Conservation (phyloP, 2,797 vertebrate genomes). For the Microcaecilia unicolor region DNA sequence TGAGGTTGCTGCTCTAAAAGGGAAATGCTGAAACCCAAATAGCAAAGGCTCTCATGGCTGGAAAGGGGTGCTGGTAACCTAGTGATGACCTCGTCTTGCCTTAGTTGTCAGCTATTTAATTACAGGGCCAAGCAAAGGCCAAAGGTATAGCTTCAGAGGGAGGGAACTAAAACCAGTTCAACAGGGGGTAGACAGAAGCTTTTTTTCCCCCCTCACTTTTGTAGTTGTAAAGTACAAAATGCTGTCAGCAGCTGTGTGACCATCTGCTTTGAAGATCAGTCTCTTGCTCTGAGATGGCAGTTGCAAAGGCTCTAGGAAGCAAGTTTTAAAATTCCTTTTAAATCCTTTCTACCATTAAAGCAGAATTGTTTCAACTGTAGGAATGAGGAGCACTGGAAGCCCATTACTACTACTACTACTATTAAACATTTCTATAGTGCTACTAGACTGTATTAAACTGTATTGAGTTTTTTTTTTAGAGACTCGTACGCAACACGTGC, state of each 20-base stretch:
- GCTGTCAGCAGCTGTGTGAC: conserved; percentile 16
- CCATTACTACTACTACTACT: no score
- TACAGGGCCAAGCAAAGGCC: background rate
- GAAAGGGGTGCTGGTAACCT: background rate
- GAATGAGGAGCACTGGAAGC: no score
- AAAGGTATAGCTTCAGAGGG: conserved; percentile 17
- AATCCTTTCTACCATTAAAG: background rate
- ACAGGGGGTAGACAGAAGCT: background rate
- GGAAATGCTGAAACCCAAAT: background rate
- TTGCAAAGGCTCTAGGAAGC: background rate
- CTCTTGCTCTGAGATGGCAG: background rate
- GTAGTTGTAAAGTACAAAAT: background rate
- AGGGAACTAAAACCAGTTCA: background rate
- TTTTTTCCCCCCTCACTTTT: conserved; percentile 11
- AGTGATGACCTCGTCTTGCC: conserved; percentile 5
- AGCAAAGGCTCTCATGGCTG: background rate
- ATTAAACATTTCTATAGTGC: no score
- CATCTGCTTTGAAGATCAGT: conserved; percentile 10
- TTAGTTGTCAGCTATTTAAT: background rate
- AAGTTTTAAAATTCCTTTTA: background rate
- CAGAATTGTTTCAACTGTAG: no score
- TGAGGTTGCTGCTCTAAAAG: background rate
- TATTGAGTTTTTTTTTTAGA: no score
- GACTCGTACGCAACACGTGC: no score
- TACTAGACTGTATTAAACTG: no score